Evolutionary conservation across 2,888 invertebrate species (phyloP).

Genomic region (Germaria angustata): DNA sequence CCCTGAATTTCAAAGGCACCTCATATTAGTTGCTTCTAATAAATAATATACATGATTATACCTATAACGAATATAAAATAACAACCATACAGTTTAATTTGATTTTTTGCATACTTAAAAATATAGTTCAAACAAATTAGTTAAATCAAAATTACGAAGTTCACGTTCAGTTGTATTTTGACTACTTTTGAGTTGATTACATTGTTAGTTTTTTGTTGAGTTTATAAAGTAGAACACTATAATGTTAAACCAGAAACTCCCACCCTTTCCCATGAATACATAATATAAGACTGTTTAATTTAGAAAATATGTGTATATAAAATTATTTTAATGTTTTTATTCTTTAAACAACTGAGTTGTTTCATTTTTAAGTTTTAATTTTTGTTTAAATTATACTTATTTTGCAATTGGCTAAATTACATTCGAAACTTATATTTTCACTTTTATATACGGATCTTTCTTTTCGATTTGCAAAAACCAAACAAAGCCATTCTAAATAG

Average conservation of each 20-base stretch:
- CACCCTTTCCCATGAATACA: conserved; percentile 1
- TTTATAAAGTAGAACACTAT: conserved; percentile 57
- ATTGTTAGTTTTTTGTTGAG: conserved; percentile 56
- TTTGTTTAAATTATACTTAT: conserved; percentile 59
- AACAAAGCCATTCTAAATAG: conserved; percentile 46
- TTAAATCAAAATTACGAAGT: conserved; percentile 40
- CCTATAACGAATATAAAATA: conserved; percentile 65
- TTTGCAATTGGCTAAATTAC: conserved; percentile 75
- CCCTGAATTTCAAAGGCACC: conserved; percentile 56
- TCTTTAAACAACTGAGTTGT: conserved; percentile 26
- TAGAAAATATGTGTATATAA: conserved; percentile 60
- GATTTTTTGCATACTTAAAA: conserved; percentile 66
- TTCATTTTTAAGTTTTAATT: conserved; percentile 30
- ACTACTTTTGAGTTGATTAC: conserved; percentile 52
- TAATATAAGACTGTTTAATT: conserved; percentile 29
- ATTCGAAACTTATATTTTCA: conserved; percentile 34
- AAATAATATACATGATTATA: conserved; percentile 13
- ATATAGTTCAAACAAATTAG: conserved; percentile 47
- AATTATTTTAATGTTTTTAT: conserved; percentile 32
- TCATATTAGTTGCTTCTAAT: conserved; percentile 58
- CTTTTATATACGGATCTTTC: conserved; percentile 56
- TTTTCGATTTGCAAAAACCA: conserved; percentile 32
- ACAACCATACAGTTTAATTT: conserved; percentile 60
- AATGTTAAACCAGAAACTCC: conserved; percentile 23
- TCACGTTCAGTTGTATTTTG: conserved; percentile 51